Evolutionary conservation across 2,888 invertebrate genomes (phyloP).

Genomic region (Nomada hirtipes): DNA sequence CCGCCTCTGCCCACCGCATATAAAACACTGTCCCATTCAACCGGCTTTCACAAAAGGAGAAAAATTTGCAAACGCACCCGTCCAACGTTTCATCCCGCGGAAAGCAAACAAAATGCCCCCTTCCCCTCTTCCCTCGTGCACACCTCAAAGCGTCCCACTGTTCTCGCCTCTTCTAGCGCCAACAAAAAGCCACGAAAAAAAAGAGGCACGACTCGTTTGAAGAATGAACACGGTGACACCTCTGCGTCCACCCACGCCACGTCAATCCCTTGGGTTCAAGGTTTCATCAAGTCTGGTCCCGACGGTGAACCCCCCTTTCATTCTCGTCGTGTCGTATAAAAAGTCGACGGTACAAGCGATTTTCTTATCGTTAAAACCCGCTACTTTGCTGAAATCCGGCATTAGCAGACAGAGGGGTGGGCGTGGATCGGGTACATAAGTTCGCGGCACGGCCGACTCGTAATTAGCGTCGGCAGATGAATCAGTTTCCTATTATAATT

Average conservation of each 20-base stretch:
- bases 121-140: background rate
- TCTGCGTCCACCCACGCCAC: conserved; percentile 34
- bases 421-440: background rate
- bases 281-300: conserved; percentile 34
- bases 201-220: background rate
- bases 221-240: conserved; percentile 31
- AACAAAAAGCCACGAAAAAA: background rate
- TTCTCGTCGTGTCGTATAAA: conserved; percentile 50
- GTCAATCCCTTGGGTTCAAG: conserved; percentile 55
- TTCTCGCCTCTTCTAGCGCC: background rate
- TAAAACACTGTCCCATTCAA: background rate
- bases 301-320: conserved; percentile 52
- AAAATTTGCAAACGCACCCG: background rate
- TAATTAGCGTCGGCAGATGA: conserved; percentile 61
- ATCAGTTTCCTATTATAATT: conserved; percentile 68
- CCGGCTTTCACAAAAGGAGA: background rate
- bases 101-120: background rate
- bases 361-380: conserved; percentile 54
- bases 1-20: no score
- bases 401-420: background rate
- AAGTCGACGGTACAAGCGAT: conserved; percentile 8
- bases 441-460: conserved; percentile 11
- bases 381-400: conserved; percentile 25
- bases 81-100: background rate
- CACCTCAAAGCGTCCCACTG: background rate